Base-by-base conservation (phyloP, 2,888 invertebrate species). In the Dexiosoma caninum region DNA sequence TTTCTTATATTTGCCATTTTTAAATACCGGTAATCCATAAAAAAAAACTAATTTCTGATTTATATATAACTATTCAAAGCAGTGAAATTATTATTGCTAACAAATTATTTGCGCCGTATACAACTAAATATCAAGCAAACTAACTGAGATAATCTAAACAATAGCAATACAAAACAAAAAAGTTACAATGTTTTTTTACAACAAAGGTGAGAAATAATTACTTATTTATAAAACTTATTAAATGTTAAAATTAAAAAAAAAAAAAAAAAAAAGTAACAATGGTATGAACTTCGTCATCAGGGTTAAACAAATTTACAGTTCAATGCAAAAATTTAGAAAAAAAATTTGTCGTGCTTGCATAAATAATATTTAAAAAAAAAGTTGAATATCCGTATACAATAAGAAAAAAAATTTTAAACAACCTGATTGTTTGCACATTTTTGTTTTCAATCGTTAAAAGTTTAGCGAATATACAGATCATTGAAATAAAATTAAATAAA, bases 191-290 rank as follows among this genome's bases (percentile, higher is more conserved):
- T 57, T 64, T 14, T n/a, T 62, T 30, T 70, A 57, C 42, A 77
- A 77, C 62, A 77, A 64, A 77, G 77, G 77, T 77, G 70, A 77
- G 77, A 77, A 57, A 16, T 40, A 49, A 55, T 42, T 46, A 40
- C 23, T 44, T 40, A 55, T 32, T 64, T 55, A 44, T 62, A 16
- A 76, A 70, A 32, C 44, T 70, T 64, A 64, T 60, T 27, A 27
- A 27, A 27, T 3, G 27, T 27, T 27, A 27, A 27, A 27, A 27
- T 27, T 27, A 27, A 27, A 27, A 27, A 5, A 5, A 27, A 27
- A 27, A 27, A 46, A n/a, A 14, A 9, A 23, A 59, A 37, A 30
- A 60, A 16, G 4, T 19, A 16, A 7, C 7, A 32, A n/a, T n/a
- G n/a, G n/a, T 27, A 59, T n/a, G 37, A 16, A 44, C 30, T 27